Conservation (phyloP, 2,797 vertebrate species). For the Babyrousa celebensis region DNA sequence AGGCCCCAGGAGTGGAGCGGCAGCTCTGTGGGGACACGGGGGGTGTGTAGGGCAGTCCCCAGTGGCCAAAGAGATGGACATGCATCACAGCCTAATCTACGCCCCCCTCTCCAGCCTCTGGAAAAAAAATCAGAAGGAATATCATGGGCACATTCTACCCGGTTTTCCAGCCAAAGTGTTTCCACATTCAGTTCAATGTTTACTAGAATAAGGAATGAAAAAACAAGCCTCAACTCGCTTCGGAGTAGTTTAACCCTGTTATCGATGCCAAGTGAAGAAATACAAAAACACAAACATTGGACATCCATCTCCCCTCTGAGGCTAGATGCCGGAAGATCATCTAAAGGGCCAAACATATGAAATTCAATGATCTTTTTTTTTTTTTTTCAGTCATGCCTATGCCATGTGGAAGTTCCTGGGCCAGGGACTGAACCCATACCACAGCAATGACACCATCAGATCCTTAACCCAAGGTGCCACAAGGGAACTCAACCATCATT, state of each 20-base stretch:
- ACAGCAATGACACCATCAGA: too few species aligned
- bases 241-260: not conserved
- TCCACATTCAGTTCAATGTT: not conserved
- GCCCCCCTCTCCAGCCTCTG: not conserved
- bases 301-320: not conserved
- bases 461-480: not conserved
- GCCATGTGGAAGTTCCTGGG: too few species aligned
- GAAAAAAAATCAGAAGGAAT: not conserved
- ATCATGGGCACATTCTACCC: fast-evolving
- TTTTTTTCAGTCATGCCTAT: too few species aligned
- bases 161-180: not conserved
- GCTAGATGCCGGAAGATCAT: not conserved
- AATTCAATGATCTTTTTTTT: not conserved
- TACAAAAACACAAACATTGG: fast-evolving
- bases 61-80: not conserved
- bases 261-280: not conserved
- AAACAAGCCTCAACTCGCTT: not conserved
- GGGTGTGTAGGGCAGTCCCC: fast-evolving
- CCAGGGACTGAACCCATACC: too few species aligned
- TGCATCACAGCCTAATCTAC: not conserved
- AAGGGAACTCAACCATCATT: not conserved
- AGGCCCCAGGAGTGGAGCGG: not conserved
- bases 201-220: not conserved
- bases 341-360: not conserved
- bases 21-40: not conserved